These are phyloP conservation scores for Oegoconia quadripuncta DNA, from an alignment of 2,888 invertebrate genomes.

Conservation along the genomic window DNA sequence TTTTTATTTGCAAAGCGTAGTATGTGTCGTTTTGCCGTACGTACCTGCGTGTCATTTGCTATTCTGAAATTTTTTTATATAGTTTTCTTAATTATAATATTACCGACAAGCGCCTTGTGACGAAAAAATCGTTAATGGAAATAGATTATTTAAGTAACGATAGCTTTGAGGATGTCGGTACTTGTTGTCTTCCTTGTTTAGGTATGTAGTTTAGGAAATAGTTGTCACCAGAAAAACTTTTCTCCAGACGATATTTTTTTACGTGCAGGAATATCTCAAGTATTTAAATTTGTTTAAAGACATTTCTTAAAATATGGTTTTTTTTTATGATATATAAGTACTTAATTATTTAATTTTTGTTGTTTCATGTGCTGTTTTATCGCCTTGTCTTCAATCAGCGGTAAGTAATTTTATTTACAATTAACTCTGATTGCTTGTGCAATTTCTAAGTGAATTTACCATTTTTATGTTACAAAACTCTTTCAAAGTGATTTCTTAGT, in stretches of 20 bases:
- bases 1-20: slow-evolving; percentile 39
- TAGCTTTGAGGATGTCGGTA: slow-evolving; percentile 62
- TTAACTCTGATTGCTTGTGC: background rate
- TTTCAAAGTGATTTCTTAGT: too few relatives aligned
- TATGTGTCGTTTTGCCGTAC: slow-evolving; percentile 42
- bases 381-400: slow-evolving; percentile 44
- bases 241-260: background rate
- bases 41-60: slow-evolving; percentile 38
- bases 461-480: too few relatives aligned
- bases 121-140: slow-evolving; percentile 44
- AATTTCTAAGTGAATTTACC: background rate
- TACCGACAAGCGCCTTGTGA: too few relatives aligned
- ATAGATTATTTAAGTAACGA: slow-evolving; percentile 55
- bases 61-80: slow-evolving; percentile 20
- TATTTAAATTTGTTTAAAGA: background rate
- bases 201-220: slow-evolving; percentile 34
- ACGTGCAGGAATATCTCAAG: background rate
- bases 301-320: background rate
- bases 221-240: background rate
- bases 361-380: slow-evolving; percentile 68
- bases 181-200: slow-evolving; percentile 69
- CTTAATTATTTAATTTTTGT: slow-evolving; percentile 26
- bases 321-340: background rate
- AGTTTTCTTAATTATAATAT: slow-evolving; percentile 17
- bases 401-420: slow-evolving; percentile 50